phyloP scores from a whole-genome alignment of 2,113 vertebrate genomes.

The human (Homo sapiens) region GRCh38 chr4:182679501-182680000 shows the following conservation, averaged over 20 bases:
- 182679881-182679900: slow-evolving; percentile 61
- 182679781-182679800: slow-evolving; percentile 98
- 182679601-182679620: background rate
- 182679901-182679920: background rate
- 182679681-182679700: slow-evolving; percentile 96
- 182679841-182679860: slow-evolving; percentile 94
- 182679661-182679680: slow-evolving; percentile 98
- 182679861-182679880: slow-evolving; percentile 97
- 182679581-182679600: background rate
- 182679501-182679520: background rate
- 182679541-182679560: background rate
- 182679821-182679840: slow-evolving; percentile 98
- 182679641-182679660: background rate
- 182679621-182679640: fast-evolving
- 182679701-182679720: slow-evolving; percentile 94
- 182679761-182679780: slow-evolving; percentile 94
- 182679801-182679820: slow-evolving; percentile 98
- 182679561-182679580: background rate
- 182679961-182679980: background rate
- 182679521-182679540: background rate
- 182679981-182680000: background rate
- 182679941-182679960: background rate
- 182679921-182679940: background rate
- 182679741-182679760: slow-evolving; percentile 87
- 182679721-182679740: slow-evolving; percentile 86